Base-by-base conservation (phyloP, 53 echinoderm and acorn worm genomes). In the Pentamera pediparva region DNA sequence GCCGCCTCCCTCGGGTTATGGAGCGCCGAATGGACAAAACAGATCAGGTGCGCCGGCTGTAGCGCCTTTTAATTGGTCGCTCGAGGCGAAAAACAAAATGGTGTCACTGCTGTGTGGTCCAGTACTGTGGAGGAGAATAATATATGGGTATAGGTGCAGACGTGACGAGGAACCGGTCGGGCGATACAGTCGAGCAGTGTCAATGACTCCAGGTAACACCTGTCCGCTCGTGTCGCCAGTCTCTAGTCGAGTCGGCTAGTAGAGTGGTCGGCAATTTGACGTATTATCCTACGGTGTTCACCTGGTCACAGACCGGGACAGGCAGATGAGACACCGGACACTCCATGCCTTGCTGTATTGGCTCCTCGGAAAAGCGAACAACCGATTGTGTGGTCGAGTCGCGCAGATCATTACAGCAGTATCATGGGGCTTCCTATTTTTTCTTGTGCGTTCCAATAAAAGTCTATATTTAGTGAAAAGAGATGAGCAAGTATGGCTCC, bases 31-130 rank as follows among this genome's bases (percentile, higher is more conserved):
- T 65, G 65, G 41, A 65, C 65, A 37, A 20, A 21, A 22, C 65
- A 37, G 37, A 67, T 67, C 67, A 41, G 67, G 67, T 67, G 67
- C 67, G 45, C 45, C 25, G 30, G 45, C 25, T 40, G 45, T 38
- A 67, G 67, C 67, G 39, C 45, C 47, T 67, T 67, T 67, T 67
- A 67, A 67, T 67, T 67, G 67, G 45, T 45, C 67, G 67, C 67
- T 45, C 41, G 48, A 67, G 67, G 67, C 45, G 67, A 27, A 40
- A 57, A 24, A 39, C 26, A 67, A 67, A 28, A 67, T 25, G 67
- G 67, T 67, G 67, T 67, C 67, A 28, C 15, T 27, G 30, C 39
- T 67, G 67, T 67, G 67, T 67, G 67, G 67, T 67, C 67, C 67
- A 20, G 61, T 19, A 54, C 28, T n/a, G n/a, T n/a, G n/a, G n/a